phyloP scores from a whole-genome alignment of 2,888 invertebrate genomes.

The Blera fallax region DNA sequence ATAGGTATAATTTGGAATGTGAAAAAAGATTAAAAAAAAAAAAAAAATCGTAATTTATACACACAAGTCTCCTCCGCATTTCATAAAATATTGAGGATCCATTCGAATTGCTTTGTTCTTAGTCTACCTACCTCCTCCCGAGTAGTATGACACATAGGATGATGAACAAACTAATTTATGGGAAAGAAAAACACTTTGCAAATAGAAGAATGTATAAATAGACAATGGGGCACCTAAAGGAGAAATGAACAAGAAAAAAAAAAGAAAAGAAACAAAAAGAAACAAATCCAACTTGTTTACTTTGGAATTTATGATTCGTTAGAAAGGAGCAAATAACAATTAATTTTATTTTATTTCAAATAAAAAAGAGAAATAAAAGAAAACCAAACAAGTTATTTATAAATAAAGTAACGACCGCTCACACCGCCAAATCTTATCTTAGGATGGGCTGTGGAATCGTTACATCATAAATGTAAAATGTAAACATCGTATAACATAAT shows the following conservation, averaged over 20 bases:
- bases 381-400: constrained; percentile 1
- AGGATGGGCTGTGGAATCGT: neutral
- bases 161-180: constrained; percentile 48
- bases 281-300: constrained; percentile 18
- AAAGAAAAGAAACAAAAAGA: no score
- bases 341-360: constrained; percentile 28
- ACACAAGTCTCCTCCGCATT: constrained; percentile 20
- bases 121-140: neutral
- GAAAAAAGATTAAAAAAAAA: constrained; percentile 9
- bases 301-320: constrained; percentile 34
- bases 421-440: neutral
- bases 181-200: constrained; percentile 8
- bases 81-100: constrained; percentile 40
- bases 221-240: constrained; percentile 34
- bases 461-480: neutral
- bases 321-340: constrained; percentile 27
- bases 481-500: neutral
- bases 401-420: constrained; percentile 16
- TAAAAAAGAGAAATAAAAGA: constrained; percentile 12
- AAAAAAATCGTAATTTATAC: constrained; percentile 18
- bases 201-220: constrained; percentile 48
- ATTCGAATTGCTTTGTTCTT: constrained; percentile 36
- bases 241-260: neutral
- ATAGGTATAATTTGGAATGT: constrained; percentile 17
- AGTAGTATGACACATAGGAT: constrained; percentile 30